A percentile compares a stretch with the other conserved stretches of the same genome.
phyloP scores from a whole-genome alignment of 2,113 vertebrate species.

The Antechinus stuartii region DNA sequence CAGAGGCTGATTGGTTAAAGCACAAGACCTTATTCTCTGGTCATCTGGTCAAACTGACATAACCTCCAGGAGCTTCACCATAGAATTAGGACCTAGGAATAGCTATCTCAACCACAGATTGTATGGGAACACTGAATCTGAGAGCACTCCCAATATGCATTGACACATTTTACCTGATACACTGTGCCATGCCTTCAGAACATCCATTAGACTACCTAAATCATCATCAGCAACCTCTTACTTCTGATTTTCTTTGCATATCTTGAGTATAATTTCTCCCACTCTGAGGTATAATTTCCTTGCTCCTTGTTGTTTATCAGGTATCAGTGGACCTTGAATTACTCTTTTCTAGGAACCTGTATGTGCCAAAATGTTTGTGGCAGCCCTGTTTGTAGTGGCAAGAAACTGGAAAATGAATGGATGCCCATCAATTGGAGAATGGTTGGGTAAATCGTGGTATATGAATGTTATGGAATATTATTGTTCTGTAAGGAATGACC shows the following conservation, averaged over 20 bases:
- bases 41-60: not conserved
- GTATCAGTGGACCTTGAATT: not conserved
- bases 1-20: not conserved
- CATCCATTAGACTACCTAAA: not conserved
- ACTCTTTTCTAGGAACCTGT: not conserved
- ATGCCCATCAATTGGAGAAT: no score
- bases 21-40: not conserved
- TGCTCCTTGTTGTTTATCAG: not conserved
- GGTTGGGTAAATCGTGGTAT: no score
- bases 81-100: not conserved
- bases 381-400: no score
- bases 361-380: no score
- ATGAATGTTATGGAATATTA: no score
- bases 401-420: no score
- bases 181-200: not conserved
- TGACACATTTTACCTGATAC: not conserved
- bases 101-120: not conserved
- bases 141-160: not conserved
- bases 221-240: not conserved
- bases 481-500: no score
- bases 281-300: not conserved
- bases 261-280: not conserved
- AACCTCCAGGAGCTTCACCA: not conserved
- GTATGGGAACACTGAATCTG: not conserved
- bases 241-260: not conserved